These are phyloP conservation scores for Plebejus argus DNA, from an alignment of 2,888 invertebrate species.

Conservation along the genomic window DNA sequence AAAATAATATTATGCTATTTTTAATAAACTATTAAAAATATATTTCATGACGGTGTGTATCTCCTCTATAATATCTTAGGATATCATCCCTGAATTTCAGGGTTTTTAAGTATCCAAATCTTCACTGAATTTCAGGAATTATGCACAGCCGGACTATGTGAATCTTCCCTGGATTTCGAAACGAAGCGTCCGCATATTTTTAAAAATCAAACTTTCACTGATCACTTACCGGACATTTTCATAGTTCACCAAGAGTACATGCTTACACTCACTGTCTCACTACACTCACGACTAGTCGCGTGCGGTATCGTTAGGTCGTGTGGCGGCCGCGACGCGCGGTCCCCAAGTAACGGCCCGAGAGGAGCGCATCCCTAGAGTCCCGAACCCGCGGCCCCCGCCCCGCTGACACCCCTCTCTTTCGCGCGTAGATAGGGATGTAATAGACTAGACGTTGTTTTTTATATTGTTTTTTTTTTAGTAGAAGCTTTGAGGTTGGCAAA, in stretches of 20 bases:
- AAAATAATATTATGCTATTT: too few species aligned
- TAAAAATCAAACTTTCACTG: background rate
- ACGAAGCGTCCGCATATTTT: background rate
- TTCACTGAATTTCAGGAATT: background rate
- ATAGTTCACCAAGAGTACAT: conserved; percentile 59
- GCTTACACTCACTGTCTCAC: conserved; percentile 17
- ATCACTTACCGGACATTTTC: conserved; percentile 73
- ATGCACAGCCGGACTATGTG: background rate
- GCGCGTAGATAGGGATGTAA: conserved; percentile 47
- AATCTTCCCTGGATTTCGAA: background rate
- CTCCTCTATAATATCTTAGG: background rate
- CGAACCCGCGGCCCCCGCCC: conserved; percentile 69
- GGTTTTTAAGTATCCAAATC: background rate
- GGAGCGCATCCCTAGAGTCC: conserved; percentile 81
- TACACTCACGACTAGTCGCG: conserved; percentile 22
- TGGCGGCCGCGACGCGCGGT: conserved; percentile 71
- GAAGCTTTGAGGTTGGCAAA: background rate
- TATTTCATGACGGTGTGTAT: background rate
- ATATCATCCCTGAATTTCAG: background rate
- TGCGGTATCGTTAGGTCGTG: conserved; percentile 53
- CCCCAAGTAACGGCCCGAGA: conserved; percentile 77
- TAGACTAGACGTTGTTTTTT: conserved; percentile 10
- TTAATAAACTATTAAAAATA: too few species aligned
- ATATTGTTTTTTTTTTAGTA: background rate
- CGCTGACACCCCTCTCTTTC: conserved; percentile 77